A percentile compares a stretch with the other conserved stretches of the same genome.
Evolutionary conservation across 2,113 vertebrate species (phyloP).

Genomic region (Lophius piscatorius): DNA sequence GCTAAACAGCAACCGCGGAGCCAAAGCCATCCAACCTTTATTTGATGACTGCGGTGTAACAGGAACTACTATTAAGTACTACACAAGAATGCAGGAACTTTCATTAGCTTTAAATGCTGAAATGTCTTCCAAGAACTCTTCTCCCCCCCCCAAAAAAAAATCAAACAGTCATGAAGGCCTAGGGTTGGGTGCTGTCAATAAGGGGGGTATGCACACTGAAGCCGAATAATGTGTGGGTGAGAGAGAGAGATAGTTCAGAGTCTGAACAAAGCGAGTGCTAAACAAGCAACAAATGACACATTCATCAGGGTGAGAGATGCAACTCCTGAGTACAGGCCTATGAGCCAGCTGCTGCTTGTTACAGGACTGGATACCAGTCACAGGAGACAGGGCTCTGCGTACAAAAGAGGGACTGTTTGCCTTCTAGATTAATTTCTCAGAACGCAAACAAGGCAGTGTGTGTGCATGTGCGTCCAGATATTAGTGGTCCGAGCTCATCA

Average conservation of each 20-base stretch:
- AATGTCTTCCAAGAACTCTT: slow-evolving; percentile 30
- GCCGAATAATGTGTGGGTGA: slow-evolving; percentile 8
- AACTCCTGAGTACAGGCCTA: slow-evolving; percentile 65
- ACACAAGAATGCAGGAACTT: slow-evolving; percentile 43
- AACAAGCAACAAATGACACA: slow-evolving; percentile 76
- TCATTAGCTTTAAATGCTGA: slow-evolving; percentile 34
- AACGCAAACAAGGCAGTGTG: slow-evolving; percentile 60
- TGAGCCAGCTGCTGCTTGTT: slow-evolving; percentile 76
- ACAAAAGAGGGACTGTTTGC: slow-evolving; percentile 74
- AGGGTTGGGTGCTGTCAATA: slow-evolving; percentile 22
- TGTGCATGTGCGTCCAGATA: background rate
- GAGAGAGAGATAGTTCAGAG: slow-evolving; percentile 22
- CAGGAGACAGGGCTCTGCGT: slow-evolving; percentile 41
- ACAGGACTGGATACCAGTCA: slow-evolving; percentile 68
- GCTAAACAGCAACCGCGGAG: slow-evolving; percentile 31
- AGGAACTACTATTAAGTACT: slow-evolving; percentile 43
- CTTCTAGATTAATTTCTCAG: slow-evolving; percentile 72
- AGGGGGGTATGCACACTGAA: slow-evolving; percentile 25
- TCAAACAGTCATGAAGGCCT: slow-evolving; percentile 21
- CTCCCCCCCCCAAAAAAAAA: too few relatives aligned
- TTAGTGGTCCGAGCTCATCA: slow-evolving; percentile 13
- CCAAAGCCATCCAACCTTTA: slow-evolving; percentile 23
- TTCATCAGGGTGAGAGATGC: slow-evolving; percentile 69
- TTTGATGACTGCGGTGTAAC: slow-evolving; percentile 44
- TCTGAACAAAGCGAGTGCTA: slow-evolving; percentile 61